A percentile compares a stretch with the other conserved stretches of the same genome.
Conservation (phyloP, 2,888 invertebrate genomes). For the Anthoptus insignis region DNA sequence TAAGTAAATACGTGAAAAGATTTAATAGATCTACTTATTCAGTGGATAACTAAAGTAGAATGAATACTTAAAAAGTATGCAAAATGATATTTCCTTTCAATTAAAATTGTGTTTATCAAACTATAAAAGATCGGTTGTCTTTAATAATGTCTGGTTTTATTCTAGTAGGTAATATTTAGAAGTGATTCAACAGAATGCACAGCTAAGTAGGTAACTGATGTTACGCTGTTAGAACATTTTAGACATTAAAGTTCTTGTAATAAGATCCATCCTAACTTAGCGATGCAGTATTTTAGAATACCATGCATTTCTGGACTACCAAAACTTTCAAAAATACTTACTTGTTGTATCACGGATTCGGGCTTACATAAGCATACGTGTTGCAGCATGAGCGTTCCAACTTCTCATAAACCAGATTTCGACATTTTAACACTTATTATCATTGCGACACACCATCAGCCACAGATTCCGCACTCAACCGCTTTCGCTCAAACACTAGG, state of each 20-base stretch:
- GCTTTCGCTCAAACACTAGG: slow-evolving; percentile 71
- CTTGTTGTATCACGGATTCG: slow-evolving; percentile 69
- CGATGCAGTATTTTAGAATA: no score
- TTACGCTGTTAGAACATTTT: no score
- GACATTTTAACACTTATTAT: slow-evolving; percentile 82
- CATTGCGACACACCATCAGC: slow-evolving; percentile 79
- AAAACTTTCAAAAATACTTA: slow-evolving; percentile 59
- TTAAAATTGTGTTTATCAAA: no score
- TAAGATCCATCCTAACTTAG: no score
- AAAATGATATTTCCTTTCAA: no score
- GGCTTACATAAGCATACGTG: slow-evolving; percentile 82
- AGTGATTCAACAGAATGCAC: background rate
- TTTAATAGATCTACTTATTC: no score
- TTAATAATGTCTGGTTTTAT: background rate
- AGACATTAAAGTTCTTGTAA: no score
- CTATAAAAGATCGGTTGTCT: no score
- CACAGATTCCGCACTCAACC: slow-evolving; percentile 71
- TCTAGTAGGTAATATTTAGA: background rate
- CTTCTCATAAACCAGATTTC: slow-evolving; percentile 81
- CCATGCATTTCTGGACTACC: no score
- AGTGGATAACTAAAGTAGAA: no score
- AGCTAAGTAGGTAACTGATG: background rate
- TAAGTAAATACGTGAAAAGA: no score
- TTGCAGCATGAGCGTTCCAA: slow-evolving; percentile 69
- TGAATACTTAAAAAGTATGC: no score